These are phyloP conservation scores for Coendou prehensilis DNA, from an alignment of 2,797 vertebrate species.

Conservation along the genomic window DNA sequence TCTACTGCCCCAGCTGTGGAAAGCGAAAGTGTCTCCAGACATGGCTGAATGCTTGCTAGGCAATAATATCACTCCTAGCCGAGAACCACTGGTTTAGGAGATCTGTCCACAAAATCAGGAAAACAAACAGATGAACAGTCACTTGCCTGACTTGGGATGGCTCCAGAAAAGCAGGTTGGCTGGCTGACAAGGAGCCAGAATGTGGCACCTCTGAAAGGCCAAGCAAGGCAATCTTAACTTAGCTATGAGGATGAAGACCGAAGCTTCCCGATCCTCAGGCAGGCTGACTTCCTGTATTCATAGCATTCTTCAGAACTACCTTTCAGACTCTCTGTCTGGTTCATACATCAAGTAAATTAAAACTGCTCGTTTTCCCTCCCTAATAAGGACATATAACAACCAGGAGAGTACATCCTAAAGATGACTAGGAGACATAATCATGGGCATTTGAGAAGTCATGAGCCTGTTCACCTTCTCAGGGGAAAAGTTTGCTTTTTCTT, in stretches of 20 bases:
- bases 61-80: neutral
- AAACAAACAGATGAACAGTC: neutral
- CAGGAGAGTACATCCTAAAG: neutral
- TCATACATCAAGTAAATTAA: neutral
- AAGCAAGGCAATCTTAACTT: neutral
- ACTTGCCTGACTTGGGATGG: neutral
- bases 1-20: neutral
- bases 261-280: neutral
- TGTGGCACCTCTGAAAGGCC: neutral
- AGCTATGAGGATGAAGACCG: neutral
- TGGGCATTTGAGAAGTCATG: neutral
- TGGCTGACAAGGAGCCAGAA: neutral
- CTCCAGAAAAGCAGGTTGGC: neutral
- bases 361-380: neutral
- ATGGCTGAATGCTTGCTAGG: neutral
- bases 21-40: neutral
- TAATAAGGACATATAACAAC: neutral
- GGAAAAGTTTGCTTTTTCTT: slow-evolving; percentile 18
- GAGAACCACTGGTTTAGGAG: neutral
- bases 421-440: neutral
- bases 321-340: neutral
- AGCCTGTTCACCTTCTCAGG: slow-evolving; percentile 31
- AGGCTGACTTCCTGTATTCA: neutral
- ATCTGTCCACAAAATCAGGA: neutral
- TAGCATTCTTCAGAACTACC: neutral